Conservation (phyloP, 2,797 vertebrate genomes). For the Cryptoprocta ferox region DNA sequence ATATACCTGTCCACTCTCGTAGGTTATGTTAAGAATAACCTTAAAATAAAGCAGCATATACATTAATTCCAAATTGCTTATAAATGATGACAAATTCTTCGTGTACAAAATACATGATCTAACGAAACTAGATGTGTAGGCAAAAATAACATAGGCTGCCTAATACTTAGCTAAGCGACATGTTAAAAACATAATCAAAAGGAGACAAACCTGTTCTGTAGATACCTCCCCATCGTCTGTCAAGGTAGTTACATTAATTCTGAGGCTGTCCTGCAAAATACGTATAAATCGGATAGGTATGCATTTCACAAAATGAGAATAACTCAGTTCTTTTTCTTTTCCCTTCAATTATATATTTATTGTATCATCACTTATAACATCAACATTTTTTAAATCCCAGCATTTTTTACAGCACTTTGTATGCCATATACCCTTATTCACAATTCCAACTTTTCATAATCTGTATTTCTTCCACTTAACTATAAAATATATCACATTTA, state of each 20-base stretch:
- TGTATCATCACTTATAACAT: not conserved
- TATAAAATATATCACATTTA: not conserved
- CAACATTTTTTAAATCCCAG: not conserved
- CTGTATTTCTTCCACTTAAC: not conserved
- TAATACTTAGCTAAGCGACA: slow-evolving; percentile 47
- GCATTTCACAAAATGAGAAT: not conserved
- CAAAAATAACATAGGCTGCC: slow-evolving; percentile 30
- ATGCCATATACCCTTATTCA: not conserved
- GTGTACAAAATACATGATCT: slow-evolving; percentile 54
- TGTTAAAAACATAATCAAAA: slow-evolving; percentile 59
- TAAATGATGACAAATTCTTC: slow-evolving; percentile 56
- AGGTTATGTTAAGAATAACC: slow-evolving; percentile 89
- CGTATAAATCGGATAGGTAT: not conserved
- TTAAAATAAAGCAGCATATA: slow-evolving; percentile 84
- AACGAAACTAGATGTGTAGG: not conserved
- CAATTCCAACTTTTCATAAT: not conserved
- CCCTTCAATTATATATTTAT: not conserved
- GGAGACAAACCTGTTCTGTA: slow-evolving; percentile 84
- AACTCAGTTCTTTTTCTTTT: not conserved
- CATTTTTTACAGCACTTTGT: not conserved
- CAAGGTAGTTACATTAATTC: slow-evolving; percentile 91
- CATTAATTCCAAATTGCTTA: slow-evolving; percentile 69
- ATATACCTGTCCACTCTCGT: slow-evolving; percentile 89
- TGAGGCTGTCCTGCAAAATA: slow-evolving; percentile 89
- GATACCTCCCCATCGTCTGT: slow-evolving; percentile 86